These are phyloP conservation scores for Frankliniella intonsa DNA, from an alignment of 2,888 invertebrate species.

Conservation along the genomic window DNA sequence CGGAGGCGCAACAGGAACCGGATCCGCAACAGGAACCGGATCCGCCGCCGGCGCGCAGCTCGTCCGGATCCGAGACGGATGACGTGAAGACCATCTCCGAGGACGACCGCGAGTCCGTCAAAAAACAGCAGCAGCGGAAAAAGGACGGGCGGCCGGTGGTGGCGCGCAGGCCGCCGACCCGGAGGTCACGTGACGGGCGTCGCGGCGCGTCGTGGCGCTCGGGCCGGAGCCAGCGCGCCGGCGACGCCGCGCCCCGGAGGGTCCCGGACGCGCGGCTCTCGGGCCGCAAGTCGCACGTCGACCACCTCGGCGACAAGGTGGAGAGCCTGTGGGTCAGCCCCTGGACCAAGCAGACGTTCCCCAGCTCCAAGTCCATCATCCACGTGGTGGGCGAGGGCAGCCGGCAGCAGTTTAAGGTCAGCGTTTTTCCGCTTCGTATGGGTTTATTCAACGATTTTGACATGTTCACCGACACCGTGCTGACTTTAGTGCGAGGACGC, in stretches of 20 bases:
- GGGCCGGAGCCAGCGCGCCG: background rate
- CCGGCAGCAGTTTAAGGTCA: background rate
- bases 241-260: background rate
- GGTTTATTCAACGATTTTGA: no score
- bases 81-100: background rate
- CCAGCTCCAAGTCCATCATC: constrained; percentile 18
- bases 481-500: no score
- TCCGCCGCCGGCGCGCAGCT: background rate
- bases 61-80: background rate
- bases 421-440: no score
- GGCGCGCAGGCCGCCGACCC: background rate
- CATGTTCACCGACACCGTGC: no score
- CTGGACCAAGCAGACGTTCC: constrained; percentile 21
- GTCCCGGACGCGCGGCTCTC: background rate
- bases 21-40: no score
- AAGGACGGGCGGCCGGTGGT: background rate
- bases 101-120: background rate
- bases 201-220: background rate
- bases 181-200: background rate
- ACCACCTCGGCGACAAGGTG: background rate
- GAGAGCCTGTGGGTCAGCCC: constrained; percentile 9
- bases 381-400: constrained; percentile 4
- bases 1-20: no score
- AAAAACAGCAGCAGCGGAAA: background rate
- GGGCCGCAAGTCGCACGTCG: background rate